Base-by-base conservation (phyloP, 1,140 invertebrate species). In the Manduca sexta region DNA sequence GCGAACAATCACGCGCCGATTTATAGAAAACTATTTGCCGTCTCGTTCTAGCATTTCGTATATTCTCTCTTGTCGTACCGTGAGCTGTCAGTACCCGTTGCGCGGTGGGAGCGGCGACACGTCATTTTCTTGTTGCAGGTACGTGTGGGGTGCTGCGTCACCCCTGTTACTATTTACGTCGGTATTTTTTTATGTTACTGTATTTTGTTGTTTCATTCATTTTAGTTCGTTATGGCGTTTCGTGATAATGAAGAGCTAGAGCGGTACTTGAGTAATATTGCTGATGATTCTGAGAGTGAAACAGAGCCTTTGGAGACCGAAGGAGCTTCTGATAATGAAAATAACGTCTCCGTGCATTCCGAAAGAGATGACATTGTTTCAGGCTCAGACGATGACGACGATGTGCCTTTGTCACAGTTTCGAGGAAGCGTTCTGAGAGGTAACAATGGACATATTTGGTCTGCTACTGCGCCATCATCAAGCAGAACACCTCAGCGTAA, bases 151-250 rank as follows among this genome's bases (percentile, higher is more conserved):
- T 52, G 50, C 7, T 48, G 45, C 34, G 45, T 43, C 45, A 48
- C 45, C 52, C 45, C 52, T 54, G 45, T 54, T 54, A 54, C 52
- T 45, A 48, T 54, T 54, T 44, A 48, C 46, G 51, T 47, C 5
- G 38, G 39, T 53, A 43, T 47, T 52, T 46, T 26, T 52, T 46
- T 52, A 29, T 41, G 37, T 49, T 31, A 34, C 4, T 49, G 16
- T 18, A 41, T 34, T 42, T 41, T 49, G 33, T 47, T 45, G n/a
- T 12, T 47, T 18, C 21, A 21, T 47, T 47, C 17, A 10, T 50
- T 44, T 37, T 35, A 44, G 42, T 43, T 39, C 1, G 45, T 33
- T 44, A 44, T 50, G 15, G 31, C 38, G 14, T 45, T 51, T 45
- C 16, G 29, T 37, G 37, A 37, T 49, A 15, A 42, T 41, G 29